Base-by-base conservation (phyloP, 2,888 invertebrate genomes). In the Tethea ocularis region DNA sequence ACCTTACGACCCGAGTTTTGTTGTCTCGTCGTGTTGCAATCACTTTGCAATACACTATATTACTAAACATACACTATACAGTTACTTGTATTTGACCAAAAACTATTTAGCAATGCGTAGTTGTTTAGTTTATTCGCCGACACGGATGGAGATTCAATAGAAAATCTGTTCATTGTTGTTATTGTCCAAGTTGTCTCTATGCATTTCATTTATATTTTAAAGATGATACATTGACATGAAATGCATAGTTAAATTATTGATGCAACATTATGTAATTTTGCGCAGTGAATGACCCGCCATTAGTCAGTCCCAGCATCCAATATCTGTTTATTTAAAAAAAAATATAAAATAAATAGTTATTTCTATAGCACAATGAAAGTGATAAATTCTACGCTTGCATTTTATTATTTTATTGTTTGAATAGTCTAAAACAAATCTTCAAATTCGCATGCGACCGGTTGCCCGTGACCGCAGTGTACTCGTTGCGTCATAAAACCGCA, bases 381-480 rank as follows among this genome's bases (percentile, higher is more conserved):
- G 33, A 0, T 33, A 29, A 29, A 41, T 41, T 0, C n/a, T 8
- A 38, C 0, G 7, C 4, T 5, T 38, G n/a, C 1, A 36, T 36
- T 36, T 53, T 60, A 57, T 57, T 57, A 33, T 33, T 29, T 63
- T 58, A 62, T 61, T 69, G 66, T 69, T 65, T 63, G 62, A 62
- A 67, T 68, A 64, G 68, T 58, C 68, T 68, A 78, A 77, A 69
- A 69, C 61, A 72, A 71, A n/a, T n/a, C n/a, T n/a, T n/a, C n/a
- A n/a, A n/a, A 66, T 66, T 62, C 56, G 63, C 59, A 62, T 52
- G 54, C 59, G 63, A 68, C 72, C 57, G 59, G 76, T 72, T 68
- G 80, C 79, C 83, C 84, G 70, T 84, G 84, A 83, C 83, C 80
- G 75, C 66, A 63, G 61, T 41, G 63, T 61, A 57, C 57, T 57